These are phyloP conservation scores for Muntiacus reevesi DNA, from an alignment of 2,113 vertebrate species.

Conservation along the genomic window DNA sequence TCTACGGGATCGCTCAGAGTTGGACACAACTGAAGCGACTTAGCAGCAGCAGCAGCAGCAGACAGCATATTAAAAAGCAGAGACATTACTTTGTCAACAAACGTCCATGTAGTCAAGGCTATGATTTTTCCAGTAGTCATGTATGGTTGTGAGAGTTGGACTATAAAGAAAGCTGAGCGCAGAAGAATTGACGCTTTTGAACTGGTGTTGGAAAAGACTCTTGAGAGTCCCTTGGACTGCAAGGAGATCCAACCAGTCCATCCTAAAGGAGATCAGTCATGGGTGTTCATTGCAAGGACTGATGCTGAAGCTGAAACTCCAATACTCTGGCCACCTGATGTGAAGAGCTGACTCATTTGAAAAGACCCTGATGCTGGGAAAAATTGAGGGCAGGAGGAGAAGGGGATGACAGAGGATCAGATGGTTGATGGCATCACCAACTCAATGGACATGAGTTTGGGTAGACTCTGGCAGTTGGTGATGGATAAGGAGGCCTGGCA, in stretches of 20 bases:
- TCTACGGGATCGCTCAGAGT: no score
- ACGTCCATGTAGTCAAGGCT: background rate
- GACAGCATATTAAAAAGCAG: background rate
- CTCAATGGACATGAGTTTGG: background rate
- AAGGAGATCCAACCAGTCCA: background rate
- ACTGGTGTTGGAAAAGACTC: background rate
- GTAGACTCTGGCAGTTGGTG: background rate
- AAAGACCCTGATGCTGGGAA: background rate
- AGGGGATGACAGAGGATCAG: background rate
- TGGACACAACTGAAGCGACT: no score
- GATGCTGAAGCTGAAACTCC: background rate
- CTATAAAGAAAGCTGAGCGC: fast-evolving
- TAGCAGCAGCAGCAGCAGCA: no score
- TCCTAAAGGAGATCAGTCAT: background rate
- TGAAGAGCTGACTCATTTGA: background rate
- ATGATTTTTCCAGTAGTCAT: background rate
- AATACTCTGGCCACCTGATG: background rate
- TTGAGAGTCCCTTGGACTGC: background rate
- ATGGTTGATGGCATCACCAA: background rate
- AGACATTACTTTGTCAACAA: background rate
- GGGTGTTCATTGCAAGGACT: background rate
- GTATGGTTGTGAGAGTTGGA: background rate
- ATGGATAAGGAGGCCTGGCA: background rate
- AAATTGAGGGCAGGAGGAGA: background rate
- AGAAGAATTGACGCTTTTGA: background rate